Conservation (phyloP, 2,888 invertebrate genomes). For the Trachelus stipa region DNA sequence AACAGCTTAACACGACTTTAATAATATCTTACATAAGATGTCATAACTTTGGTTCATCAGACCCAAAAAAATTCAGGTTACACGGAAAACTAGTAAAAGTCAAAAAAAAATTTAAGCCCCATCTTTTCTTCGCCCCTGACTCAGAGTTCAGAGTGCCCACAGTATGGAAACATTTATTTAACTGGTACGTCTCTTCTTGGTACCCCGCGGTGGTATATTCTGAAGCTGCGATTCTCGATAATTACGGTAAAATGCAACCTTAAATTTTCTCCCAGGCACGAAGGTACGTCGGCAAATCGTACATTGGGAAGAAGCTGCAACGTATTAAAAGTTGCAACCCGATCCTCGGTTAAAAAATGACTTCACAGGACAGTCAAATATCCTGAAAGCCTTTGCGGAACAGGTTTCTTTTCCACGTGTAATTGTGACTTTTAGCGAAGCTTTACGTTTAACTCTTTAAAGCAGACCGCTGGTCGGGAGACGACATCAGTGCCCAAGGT, state of each 20-base stretch:
- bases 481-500: neutral
- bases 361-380: constrained; percentile 13
- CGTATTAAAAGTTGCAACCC: constrained; percentile 33
- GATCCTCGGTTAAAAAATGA: constrained; percentile 31
- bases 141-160: constrained; percentile 33
- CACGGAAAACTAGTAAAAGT: too few species aligned
- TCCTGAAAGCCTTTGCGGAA: neutral
- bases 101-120: too few species aligned
- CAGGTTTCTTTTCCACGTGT: neutral
- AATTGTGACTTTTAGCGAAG: constrained; percentile 5
- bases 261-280: constrained; percentile 44
- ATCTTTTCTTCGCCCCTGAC: neutral
- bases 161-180: constrained; percentile 52
- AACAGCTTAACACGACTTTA: too few species aligned
- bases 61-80: too few species aligned
- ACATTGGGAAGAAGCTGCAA: constrained; percentile 28
- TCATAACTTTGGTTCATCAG: too few species aligned
- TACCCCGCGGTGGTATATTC: constrained; percentile 49
- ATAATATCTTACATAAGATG: too few species aligned
- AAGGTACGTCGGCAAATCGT: constrained; percentile 36
- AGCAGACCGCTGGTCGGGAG: neutral
- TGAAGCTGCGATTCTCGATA: constrained; percentile 49
- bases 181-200: constrained; percentile 50
- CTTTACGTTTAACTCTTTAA: neutral
- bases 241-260: constrained; percentile 51